phyloP scores from a whole-genome alignment of 2,797 vertebrate genomes.

The Merluccius polli region DNA sequence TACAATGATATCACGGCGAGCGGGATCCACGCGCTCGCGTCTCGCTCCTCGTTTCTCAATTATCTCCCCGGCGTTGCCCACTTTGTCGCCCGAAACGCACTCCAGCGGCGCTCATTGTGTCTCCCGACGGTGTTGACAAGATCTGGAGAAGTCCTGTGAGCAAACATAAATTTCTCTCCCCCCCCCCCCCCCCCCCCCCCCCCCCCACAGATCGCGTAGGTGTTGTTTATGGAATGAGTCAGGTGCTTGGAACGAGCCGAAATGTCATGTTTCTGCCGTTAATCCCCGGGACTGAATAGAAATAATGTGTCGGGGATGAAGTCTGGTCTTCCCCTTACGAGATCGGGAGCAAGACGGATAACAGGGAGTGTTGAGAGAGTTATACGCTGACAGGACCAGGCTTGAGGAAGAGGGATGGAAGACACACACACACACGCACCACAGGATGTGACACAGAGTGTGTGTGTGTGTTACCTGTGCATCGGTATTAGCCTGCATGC shows the following conservation, averaged over 20 bases:
- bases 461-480: not conserved
- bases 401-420: constrained; percentile 36
- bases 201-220: constrained; percentile 50
- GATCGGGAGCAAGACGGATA: not conserved
- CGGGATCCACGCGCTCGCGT: not conserved
- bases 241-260: constrained; percentile 62
- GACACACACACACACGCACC: not conserved
- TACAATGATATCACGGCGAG: not conserved
- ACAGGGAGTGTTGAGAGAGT: constrained; percentile 33
- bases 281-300: constrained; percentile 54
- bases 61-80: not conserved
- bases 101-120: constrained; percentile 64
- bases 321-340: constrained; percentile 23
- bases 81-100: constrained; percentile 60
- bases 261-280: constrained; percentile 63
- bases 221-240: constrained; percentile 67
- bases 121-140: constrained; percentile 65
- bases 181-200: constrained; percentile 28
- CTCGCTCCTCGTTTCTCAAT: not conserved
- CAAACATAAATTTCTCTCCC: constrained; percentile 73
- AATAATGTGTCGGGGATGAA: constrained; percentile 57
- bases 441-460: no score
- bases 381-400: constrained; percentile 42
- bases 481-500: not conserved
- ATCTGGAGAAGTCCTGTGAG: constrained; percentile 68